phyloP scores from a whole-genome alignment of 1,140 invertebrate species.

The Ceratina calcarata region DNA sequence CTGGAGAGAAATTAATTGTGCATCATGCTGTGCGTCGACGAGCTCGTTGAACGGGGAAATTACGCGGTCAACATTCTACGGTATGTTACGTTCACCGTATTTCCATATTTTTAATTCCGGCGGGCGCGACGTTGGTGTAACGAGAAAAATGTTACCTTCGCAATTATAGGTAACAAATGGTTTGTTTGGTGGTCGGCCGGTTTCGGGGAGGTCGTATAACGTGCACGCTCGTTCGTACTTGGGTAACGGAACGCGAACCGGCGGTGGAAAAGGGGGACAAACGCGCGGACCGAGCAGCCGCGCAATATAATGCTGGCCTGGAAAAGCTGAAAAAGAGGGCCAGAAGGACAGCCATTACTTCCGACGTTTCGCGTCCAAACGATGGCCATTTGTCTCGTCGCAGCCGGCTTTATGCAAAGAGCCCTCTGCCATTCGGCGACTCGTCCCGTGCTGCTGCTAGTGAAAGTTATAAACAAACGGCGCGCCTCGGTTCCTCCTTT shows the following conservation, averaged over 20 bases:
- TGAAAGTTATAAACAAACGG: conserved; percentile 59
- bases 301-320: conserved; percentile 60
- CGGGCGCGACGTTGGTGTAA: conserved; percentile 16
- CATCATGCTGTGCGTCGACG: background rate
- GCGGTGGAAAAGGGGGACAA: conserved; percentile 16
- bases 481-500: conserved; percentile 11
- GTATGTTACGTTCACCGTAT: conserved; percentile 33
- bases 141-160: conserved; percentile 60
- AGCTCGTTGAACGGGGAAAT: conserved; percentile 28
- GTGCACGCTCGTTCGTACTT: background rate
- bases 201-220: background rate
- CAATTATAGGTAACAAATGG: conserved; percentile 66
- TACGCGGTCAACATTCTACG: conserved; percentile 22
- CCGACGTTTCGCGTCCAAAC: conserved; percentile 59
- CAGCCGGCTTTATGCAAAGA: conserved; percentile 60
- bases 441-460: conserved; percentile 49
- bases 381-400: conserved; percentile 65
- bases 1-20: conserved; percentile 19
- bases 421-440: conserved; percentile 46
- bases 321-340: conserved; percentile 66
- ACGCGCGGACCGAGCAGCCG: background rate
- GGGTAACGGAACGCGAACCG: conserved; percentile 4
- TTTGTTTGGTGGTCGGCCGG: conserved; percentile 55
- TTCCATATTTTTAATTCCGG: conserved; percentile 51
- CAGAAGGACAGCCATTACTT: conserved; percentile 65